Percentiles rank a stretch among this genome's conserved stretches.
These are phyloP conservation scores for Theristus sp. DNA, from an alignment of 2,888 invertebrate species.

Conservation along the genomic window DNA sequence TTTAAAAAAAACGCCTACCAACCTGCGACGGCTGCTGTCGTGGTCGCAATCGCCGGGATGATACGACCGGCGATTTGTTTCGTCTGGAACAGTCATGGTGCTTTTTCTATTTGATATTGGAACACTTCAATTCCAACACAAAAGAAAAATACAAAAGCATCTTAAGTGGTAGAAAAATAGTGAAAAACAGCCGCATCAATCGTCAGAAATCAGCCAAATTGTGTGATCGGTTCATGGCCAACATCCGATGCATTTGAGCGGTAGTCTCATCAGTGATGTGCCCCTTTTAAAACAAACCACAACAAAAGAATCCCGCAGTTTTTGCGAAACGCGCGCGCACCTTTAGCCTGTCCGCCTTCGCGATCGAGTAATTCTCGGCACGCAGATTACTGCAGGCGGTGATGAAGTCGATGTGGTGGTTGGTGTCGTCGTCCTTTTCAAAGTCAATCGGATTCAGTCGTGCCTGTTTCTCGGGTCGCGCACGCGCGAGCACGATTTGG, in stretches of 20 bases:
- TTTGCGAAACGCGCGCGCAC: too few relatives aligned
- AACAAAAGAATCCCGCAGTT: too few relatives aligned
- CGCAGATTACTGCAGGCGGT: slow-evolving; percentile 89
- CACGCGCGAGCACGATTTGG: slow-evolving; percentile 17
- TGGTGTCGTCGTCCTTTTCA: slow-evolving; percentile 92
- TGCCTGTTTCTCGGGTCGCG: slow-evolving; percentile 10
- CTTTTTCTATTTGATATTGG: not conserved
- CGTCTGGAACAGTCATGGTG: slow-evolving; percentile 24
- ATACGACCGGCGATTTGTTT: slow-evolving; percentile 91
- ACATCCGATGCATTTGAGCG: too few relatives aligned
- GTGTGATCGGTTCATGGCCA: too few relatives aligned
- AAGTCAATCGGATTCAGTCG: slow-evolving; percentile 69
- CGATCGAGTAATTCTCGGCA: slow-evolving; percentile 87
- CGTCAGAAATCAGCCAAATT: too few relatives aligned
- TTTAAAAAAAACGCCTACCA: too few relatives aligned
- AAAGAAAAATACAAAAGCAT: too few relatives aligned
- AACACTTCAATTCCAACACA: too few relatives aligned
- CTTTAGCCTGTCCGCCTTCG: slow-evolving; percentile 80
- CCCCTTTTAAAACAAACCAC: too few relatives aligned
- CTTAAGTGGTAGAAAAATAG: too few relatives aligned
- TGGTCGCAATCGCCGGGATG: slow-evolving; percentile 97
- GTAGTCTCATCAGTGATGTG: too few relatives aligned
- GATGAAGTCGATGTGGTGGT: slow-evolving; percentile 98
- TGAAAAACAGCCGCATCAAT: too few relatives aligned
- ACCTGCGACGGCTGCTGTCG: slow-evolving; percentile 80